These are phyloP conservation scores for Centropyge bicolor DNA, from an alignment of 2,797 vertebrate genomes.

Conservation along the genomic window DNA sequence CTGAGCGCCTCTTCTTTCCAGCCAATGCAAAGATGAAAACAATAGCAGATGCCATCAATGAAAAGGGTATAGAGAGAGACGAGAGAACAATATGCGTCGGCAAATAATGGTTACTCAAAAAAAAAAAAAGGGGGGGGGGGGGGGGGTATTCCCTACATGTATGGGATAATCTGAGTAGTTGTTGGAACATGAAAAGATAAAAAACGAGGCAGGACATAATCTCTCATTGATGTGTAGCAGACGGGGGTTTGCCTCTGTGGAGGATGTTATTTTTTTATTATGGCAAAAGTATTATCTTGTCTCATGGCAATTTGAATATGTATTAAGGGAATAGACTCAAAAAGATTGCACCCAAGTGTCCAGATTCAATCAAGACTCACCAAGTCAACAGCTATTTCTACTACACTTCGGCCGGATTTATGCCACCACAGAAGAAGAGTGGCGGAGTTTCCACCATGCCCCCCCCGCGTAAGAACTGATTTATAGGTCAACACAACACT, in stretches of 20 bases:
- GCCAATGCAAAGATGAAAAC: conserved; percentile 13
- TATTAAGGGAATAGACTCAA: neutral
- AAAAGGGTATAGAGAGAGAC: neutral
- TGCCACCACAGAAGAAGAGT: neutral
- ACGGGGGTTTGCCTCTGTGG: neutral
- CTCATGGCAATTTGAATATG: neutral
- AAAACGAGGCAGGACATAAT: neutral
- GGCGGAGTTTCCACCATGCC: neutral
- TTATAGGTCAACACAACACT: neutral
- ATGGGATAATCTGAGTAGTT: neutral
- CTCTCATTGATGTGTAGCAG: neutral
- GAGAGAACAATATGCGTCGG: neutral
- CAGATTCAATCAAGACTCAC: neutral
- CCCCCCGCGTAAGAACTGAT: neutral
- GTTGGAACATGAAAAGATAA: neutral
- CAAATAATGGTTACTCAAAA: neutral
- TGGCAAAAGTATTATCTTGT: neutral
- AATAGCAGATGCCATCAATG: conserved; percentile 7
- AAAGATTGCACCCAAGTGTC: neutral
- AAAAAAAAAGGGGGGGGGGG: too few relatives aligned
- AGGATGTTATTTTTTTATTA: neutral
- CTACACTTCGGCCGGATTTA: neutral
- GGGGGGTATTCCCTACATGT: neutral
- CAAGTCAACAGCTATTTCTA: neutral
- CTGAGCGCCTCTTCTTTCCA: neutral